These are phyloP conservation scores for Coleophora flavipennella DNA, from an alignment of 2,888 invertebrate species.

Conservation along the genomic window DNA sequence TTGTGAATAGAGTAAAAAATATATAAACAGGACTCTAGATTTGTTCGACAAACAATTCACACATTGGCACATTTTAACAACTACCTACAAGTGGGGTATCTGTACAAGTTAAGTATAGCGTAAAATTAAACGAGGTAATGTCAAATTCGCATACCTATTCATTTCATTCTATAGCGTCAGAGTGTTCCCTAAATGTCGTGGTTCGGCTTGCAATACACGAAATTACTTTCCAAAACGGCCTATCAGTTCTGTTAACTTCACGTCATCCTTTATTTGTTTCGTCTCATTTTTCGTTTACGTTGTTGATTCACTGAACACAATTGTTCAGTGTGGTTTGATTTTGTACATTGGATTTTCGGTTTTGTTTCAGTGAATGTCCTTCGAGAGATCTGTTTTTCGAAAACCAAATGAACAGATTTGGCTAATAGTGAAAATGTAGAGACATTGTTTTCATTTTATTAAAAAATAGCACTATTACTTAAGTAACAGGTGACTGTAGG, in stretches of 20 bases:
- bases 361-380: conserved; percentile 62
- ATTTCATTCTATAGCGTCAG: conserved; percentile 49
- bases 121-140: conserved; percentile 30
- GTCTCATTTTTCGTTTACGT: conserved; percentile 49
- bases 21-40: no score
- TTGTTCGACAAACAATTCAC: conserved; percentile 13
- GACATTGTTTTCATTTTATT: conserved; percentile 52
- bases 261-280: conserved; percentile 52
- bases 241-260: conserved; percentile 60
- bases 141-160: conserved; percentile 38
- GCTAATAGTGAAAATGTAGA: conserved; percentile 41
- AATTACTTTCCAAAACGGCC: conserved; percentile 73
- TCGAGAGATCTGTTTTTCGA: conserved; percentile 73
- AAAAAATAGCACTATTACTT: conserved; percentile 49
- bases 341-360: conserved; percentile 32
- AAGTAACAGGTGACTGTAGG: conserved; percentile 44
- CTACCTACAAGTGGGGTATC: conserved; percentile 33
- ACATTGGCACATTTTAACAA: conserved; percentile 46
- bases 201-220: conserved; percentile 59
- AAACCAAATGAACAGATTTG: conserved; percentile 47
- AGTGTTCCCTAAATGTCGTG: conserved; percentile 50
- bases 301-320: conserved; percentile 51
- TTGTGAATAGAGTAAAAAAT: conserved; percentile 40
- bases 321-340: conserved; percentile 32
- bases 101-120: conserved; percentile 34